A percentile compares a stretch with the other conserved stretches of the same genome.
These are phyloP conservation scores for Tangara arthus DNA, from an alignment of 2,797 vertebrate genomes.

Conservation along the genomic window DNA sequence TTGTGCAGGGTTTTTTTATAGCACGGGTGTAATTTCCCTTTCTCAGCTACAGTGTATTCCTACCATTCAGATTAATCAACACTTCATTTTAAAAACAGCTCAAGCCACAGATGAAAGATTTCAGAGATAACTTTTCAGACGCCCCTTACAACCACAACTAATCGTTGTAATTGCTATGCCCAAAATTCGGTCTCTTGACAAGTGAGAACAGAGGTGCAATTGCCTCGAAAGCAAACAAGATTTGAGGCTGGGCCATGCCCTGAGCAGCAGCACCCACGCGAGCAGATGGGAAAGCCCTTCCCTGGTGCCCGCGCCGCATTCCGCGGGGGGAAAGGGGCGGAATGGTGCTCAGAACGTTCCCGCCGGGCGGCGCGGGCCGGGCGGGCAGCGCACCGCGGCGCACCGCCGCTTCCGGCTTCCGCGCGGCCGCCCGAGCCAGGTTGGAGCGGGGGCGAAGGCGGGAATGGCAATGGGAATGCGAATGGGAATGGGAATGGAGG, in stretches of 20 bases:
- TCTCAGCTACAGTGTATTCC: not conserved
- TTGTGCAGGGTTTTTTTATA: accelerated
- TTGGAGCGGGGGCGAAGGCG: not conserved
- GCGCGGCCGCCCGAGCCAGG: not conserved
- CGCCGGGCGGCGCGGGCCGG: not conserved
- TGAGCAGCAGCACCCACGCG: accelerated
- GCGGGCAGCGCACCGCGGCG: not conserved
- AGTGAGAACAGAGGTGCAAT: not conserved
- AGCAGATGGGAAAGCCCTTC: accelerated
- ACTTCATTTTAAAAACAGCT: not conserved
- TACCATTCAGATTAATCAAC: not conserved
- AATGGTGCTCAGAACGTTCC: not conserved
- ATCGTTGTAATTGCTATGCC: not conserved
- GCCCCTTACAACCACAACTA: not conserved
- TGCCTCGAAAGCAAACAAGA: accelerated
- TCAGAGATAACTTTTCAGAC: not conserved
- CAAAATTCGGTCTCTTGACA: too few species aligned
- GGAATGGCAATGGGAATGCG: too few species aligned
- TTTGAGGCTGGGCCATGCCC: accelerated
- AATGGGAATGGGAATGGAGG: too few species aligned
- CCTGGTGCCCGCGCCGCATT: accelerated
- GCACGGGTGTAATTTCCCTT: not conserved
- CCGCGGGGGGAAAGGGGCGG: accelerated
- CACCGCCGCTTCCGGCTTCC: constrained; percentile 14
- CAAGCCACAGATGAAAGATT: not conserved